phyloP scores from a whole-genome alignment of 2,113 vertebrate genomes.

The Toxotes chatareus region DNA sequence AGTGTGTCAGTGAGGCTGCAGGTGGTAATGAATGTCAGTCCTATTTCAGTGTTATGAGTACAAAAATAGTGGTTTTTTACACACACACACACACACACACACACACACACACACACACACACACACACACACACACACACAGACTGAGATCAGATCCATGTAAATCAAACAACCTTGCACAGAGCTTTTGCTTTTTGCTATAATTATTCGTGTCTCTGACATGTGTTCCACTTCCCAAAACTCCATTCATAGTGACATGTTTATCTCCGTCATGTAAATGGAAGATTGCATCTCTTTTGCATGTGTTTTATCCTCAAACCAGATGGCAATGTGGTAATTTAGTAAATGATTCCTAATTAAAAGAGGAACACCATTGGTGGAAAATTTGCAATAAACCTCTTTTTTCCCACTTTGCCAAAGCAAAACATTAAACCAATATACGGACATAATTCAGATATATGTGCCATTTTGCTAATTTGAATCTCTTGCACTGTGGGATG shows the following conservation, averaged over 20 bases:
- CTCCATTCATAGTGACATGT: slow-evolving; percentile 43
- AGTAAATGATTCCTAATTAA: slow-evolving; percentile 74
- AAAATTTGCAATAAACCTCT: slow-evolving; percentile 53
- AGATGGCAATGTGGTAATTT: slow-evolving; percentile 77
- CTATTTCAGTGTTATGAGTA: slow-evolving; percentile 4
- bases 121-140: no score
- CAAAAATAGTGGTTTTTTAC: background rate
- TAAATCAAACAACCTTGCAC: background rate
- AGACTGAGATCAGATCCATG: slow-evolving; percentile 1
- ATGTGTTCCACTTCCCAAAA: slow-evolving; percentile 24
- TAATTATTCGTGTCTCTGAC: slow-evolving; percentile 9
- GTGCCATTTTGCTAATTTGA: slow-evolving; percentile 50
- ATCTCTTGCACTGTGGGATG: slow-evolving; percentile 42
- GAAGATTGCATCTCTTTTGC: slow-evolving; percentile 61
- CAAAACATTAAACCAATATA: slow-evolving; percentile 60
- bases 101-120: no score
- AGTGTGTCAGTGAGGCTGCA: slow-evolving; percentile 58
- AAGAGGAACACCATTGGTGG: slow-evolving; percentile 57
- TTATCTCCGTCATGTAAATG: slow-evolving; percentile 60
- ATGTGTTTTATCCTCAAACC: slow-evolving; percentile 73
- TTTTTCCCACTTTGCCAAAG: slow-evolving; percentile 35
- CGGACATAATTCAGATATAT: slow-evolving; percentile 59
- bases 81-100: background rate
- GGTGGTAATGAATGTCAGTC: slow-evolving; percentile 56
- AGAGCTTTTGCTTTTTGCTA: slow-evolving; percentile 3